phyloP scores from a whole-genome alignment of 2,888 invertebrate species.

The Trissolcus japonicus region DNA sequence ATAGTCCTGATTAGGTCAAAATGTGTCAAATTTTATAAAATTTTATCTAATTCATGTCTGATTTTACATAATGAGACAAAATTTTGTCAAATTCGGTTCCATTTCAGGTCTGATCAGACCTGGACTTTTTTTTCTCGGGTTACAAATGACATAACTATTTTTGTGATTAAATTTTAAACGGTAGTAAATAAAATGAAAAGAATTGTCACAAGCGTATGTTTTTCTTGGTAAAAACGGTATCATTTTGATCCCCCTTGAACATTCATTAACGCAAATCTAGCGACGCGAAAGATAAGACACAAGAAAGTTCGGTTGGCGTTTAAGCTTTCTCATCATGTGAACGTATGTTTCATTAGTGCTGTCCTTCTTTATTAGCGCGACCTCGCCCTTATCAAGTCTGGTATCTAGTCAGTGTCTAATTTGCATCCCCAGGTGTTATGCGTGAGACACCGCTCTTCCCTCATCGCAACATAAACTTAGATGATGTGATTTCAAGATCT shows the following conservation, averaged over 20 bases:
- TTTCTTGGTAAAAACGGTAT: too few species aligned
- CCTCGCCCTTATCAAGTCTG: conserved; percentile 35
- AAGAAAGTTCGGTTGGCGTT: background rate
- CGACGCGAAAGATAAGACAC: background rate
- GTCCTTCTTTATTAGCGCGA: conserved; percentile 28
- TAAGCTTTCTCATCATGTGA: conserved; percentile 14
- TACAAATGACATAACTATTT: too few species aligned
- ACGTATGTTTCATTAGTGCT: conserved; percentile 31
- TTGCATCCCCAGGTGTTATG: conserved; percentile 61
- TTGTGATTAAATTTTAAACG: background rate
- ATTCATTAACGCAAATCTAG: conserved; percentile 3
- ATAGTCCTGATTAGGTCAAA: too few species aligned
- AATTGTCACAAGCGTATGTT: too few species aligned
- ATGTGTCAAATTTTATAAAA: too few species aligned
- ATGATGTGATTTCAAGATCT: conserved; percentile 55
- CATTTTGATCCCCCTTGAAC: background rate
- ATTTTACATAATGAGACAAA: too few species aligned
- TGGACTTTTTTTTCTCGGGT: too few species aligned
- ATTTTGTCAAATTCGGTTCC: too few species aligned
- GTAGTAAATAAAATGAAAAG: background rate
- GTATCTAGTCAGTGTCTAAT: conserved; percentile 61
- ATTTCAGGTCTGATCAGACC: too few species aligned
- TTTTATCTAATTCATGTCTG: too few species aligned
- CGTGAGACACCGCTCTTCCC: conserved; percentile 42
- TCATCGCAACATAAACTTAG: conserved; percentile 50